Evolutionary conservation across 2,888 invertebrate genomes (phyloP), one percentile per base, ranked within the genome.

Genomic region (Brachyopa scutellaris): DNA sequence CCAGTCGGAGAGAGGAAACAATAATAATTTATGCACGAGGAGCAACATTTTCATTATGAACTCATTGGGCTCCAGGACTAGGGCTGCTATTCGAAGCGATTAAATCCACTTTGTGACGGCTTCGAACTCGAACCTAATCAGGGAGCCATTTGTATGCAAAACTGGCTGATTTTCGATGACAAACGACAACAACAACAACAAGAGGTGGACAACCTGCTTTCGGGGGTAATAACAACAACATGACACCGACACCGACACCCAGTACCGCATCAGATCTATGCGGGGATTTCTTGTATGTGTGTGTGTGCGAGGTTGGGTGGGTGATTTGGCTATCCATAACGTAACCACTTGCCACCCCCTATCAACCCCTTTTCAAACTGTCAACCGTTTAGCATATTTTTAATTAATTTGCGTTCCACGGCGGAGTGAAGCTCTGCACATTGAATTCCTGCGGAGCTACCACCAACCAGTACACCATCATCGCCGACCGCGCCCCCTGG

Each of bases 381-480:
- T 73, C 79, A 79, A 80, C 51, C 77, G 80, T 82, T 82, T 82
- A 82, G 80, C 80, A 82, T 82, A 76, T 76, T 77, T 77, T 82
- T 82, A 82, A 82, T 82, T 76, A 82, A 82, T 82, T 82, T 69
- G 76, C 62, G 49, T 69, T 69, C 76, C 69, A 69, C 51, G 33
- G 64, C n/a, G 70, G 47, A 59, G 49, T 0, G 36, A 19, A 33
- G 9, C 26, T 7, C 15, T 31, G 36, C 47, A 76, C 62, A 38
- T 29, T 57, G 62, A 61, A 55, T 51, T 72, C 59, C 73, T 78
- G 78, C 8, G 64, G 73, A 64, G 47, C 51, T 55, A 51, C 61
- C 40, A 23, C 53, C 51, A 74, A 29, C 51, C 45, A 51, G 42
- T 4, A 45, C 57, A 40, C 59, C 73, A 59, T 59, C 69, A 59